Percentiles rank a stretch among this genome's conserved stretches.
Evolutionary conservation across 2,113 vertebrate species (phyloP).

Genomic region (Sinocyclocheilus rhinocerous): DNA sequence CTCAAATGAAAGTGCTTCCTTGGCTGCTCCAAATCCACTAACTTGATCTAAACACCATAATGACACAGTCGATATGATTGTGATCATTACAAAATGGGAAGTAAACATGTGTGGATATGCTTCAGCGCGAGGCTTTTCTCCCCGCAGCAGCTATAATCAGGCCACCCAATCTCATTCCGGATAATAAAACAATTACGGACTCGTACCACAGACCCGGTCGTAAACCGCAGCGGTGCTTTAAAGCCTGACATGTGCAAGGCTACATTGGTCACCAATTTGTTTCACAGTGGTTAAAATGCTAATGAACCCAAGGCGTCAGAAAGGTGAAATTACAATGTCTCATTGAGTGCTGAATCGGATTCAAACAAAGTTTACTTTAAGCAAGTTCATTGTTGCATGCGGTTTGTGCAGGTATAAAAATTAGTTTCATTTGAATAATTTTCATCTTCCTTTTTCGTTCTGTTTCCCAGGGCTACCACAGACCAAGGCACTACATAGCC

Average conservation of each 20-base stretch:
- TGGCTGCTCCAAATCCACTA: background rate
- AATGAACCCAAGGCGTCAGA: slow-evolving; percentile 12
- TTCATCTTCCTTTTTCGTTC: slow-evolving; percentile 48
- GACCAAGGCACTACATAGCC: slow-evolving; percentile 86
- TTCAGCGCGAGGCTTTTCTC: background rate
- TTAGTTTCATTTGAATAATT: slow-evolving; percentile 7
- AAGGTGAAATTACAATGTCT: slow-evolving; percentile 5
- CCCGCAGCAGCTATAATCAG: slow-evolving; percentile 30
- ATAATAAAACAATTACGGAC: slow-evolving; percentile 55
- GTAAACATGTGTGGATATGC: background rate
- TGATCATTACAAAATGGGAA: background rate
- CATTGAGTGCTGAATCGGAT: slow-evolving; percentile 7
- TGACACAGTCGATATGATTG: slow-evolving; percentile 34
- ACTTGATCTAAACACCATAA: slow-evolving; percentile 19
- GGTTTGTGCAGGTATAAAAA: background rate
- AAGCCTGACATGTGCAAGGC: background rate
- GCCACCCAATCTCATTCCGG: slow-evolving; percentile 28
- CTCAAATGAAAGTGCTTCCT: background rate
- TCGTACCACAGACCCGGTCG: background rate
- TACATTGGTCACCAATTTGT: slow-evolving; percentile 27
- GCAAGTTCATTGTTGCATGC: slow-evolving; percentile 8
- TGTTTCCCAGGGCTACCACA: slow-evolving; percentile 81
- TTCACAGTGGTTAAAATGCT: slow-evolving; percentile 51
- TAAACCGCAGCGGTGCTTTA: background rate
- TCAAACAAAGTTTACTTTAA: slow-evolving; percentile 13